Base-by-base conservation (phyloP, 2,888 invertebrate genomes). In the Lasioglossum lativentre region DNA sequence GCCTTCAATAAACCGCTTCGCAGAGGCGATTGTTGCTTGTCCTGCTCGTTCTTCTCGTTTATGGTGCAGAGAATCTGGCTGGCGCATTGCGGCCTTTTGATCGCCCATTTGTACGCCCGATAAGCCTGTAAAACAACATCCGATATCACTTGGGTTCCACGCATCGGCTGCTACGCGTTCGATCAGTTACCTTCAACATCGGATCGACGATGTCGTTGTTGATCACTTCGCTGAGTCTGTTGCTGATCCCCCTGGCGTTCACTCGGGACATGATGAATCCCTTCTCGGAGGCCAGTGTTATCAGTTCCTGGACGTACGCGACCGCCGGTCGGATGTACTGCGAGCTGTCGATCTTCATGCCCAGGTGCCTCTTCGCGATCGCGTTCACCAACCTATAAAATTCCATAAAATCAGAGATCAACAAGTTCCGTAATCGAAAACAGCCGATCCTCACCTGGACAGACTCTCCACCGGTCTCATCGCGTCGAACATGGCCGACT, bases 131-230 rank as follows among this genome's bases (percentile, higher is more conserved):
- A 73, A 42, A 70, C 19, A 2, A 77, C 30, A 19, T 27, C 2
- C 14, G 1, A 14, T 34, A 63, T 38, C 47, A 56, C 5, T 40
- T 42, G 2, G 30, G 4, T 34, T 52, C 23, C 1, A 40, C 34
- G 14, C 5, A 42, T 2, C 30, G 38, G 38, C 56, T 23, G n/a
- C 14, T 34, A n/a, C 12, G 0, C 2, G 30, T 19, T 30, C 23
- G 23, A n/a, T n/a, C n/a, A 1, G 12, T 52, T 91, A 95, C 95
- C 92, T 94, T 96, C n/a, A 98, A 96, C 42, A 98, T 96, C 0
- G 98, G 98, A 93, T 98, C 97, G 77, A 98, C 97, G 83, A 98
- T 96, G 95, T 98, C 98, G 92, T 98, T 95, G 95, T 98, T 98
- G 75, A 98, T 96, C 1, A 97, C 97, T 93, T 98, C 97, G 0